Base-by-base conservation (phyloP, 2,888 invertebrate genomes). In the Epirrita christyi region DNA sequence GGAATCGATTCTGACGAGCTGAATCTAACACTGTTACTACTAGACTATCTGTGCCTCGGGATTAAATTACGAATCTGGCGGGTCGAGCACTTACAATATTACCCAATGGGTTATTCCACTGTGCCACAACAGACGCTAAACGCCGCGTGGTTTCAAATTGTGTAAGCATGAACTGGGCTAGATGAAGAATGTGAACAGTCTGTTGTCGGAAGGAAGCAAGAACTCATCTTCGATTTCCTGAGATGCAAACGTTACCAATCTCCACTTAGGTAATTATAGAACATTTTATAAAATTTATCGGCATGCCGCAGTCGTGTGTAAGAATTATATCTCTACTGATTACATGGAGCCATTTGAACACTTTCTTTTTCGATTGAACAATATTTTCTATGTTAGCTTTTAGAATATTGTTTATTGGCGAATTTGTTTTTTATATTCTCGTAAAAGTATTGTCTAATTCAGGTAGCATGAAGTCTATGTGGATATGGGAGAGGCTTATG, bases 51-150 rank as follows among this genome's bases (percentile, higher is more conserved):
- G 40, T 15, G 40, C 21, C 40, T 34, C 21, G 40, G 21, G 40
- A 15, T 41, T 15, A 41, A 21, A 41, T 41, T 41, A 41, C 40
- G 40, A 21, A 4, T 15, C 21, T 15, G 40, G 14, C 40, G 40
- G 40, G 40, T 9, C 36, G 53, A 70, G 72, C 77, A 74, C 74
- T 78, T 69, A 67, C 73, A 63, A 72, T 77, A 79, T 78, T 75
- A 67, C 68, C 62, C 70, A 61, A 70, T 73, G 49, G 47, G 62
- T 67, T 68, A 71, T 75, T 72, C 71, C 51, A 47, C 43, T 32
- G 47, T 32, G 15, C 9, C 15, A 15, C 15, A 41, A 41, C 15
- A 0, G 15, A 21, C 15, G 15, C 15, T 15, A 10, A 7, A 15
- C 21, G 40, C 21, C 40, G 40, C 40, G 7, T 14, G n/a, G 10